Conservation (phyloP, 2,113 vertebrate genomes). For the Eulemur macaco region DNA sequence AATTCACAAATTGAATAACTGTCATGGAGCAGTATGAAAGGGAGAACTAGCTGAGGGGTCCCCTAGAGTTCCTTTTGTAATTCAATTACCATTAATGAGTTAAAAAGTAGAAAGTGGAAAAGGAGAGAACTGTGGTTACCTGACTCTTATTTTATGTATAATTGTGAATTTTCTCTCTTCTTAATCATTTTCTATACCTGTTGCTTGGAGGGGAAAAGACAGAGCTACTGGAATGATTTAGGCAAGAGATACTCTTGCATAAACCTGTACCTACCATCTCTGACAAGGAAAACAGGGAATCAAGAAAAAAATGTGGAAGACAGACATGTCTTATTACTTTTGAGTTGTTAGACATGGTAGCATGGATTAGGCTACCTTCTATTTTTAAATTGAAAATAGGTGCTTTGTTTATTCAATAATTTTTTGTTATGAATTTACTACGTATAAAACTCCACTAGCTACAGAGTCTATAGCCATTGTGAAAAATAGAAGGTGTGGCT, state of each 20-base stretch:
- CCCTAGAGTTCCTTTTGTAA: not conserved
- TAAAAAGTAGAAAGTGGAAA: not conserved
- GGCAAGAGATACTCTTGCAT: not conserved
- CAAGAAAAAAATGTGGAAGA: not conserved
- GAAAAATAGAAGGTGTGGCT: not conserved
- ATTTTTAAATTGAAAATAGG: not conserved
- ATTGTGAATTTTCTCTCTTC: not conserved
- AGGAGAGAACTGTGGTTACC: not conserved
- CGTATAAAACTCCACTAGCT: not conserved
- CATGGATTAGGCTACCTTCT: not conserved
- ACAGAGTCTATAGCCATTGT: not conserved
- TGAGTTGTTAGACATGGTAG: not conserved
- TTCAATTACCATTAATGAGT: not conserved
- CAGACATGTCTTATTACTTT: not conserved
- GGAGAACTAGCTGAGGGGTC: accelerated
- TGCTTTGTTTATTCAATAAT: not conserved
- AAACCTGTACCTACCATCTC: not conserved
- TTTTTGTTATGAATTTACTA: not conserved
- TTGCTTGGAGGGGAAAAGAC: not conserved
- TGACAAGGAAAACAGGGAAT: not conserved
- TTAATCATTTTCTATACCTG: not conserved
- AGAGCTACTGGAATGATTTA: not conserved
- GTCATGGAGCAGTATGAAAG: not conserved
- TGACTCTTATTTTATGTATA: not conserved
- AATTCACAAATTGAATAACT: not conserved